phyloP scores from a whole-genome alignment of 37 sponge, comb jelly and placozoan genomes.

The Tethya wilhelma region DNA sequence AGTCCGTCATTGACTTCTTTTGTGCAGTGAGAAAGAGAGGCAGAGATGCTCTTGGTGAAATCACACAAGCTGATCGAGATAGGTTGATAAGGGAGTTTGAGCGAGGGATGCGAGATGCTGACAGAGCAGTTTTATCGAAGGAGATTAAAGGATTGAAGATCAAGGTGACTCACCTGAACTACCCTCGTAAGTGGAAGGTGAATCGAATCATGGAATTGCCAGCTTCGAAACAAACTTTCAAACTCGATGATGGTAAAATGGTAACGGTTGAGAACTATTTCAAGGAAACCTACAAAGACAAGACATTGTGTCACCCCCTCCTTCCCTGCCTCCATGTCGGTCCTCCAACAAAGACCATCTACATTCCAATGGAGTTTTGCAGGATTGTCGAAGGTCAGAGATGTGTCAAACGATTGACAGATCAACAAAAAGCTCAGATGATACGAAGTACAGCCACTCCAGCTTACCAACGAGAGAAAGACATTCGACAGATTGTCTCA shows the following conservation, averaged over 20 bases:
- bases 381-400: slow-evolving; percentile 71
- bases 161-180: slow-evolving; percentile 50
- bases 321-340: slow-evolving; percentile 73
- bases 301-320: slow-evolving; percentile 42
- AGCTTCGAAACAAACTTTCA: slow-evolving; percentile 14
- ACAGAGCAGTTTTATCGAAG: slow-evolving; percentile 35
- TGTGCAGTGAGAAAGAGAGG: slow-evolving; percentile 22
- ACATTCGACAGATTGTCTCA: slow-evolving; percentile 7
- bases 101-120: slow-evolving; percentile 14
- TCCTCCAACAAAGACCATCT: slow-evolving; percentile 35
- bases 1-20: slow-evolving; percentile 78
- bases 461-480: slow-evolving; percentile 38
- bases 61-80: not conserved
- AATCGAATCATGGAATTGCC: not conserved
- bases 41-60: slow-evolving; percentile 7
- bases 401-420: slow-evolving; percentile 62
- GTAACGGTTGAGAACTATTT: slow-evolving; percentile 65
- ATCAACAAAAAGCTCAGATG: slow-evolving; percentile 66
- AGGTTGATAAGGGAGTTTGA: not conserved
- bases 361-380: slow-evolving; percentile 75
- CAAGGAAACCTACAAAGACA: slow-evolving; percentile 39
- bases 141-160: slow-evolving; percentile 78
- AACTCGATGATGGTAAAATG: slow-evolving; percentile 10
- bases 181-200: slow-evolving; percentile 48
- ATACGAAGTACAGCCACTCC: slow-evolving; percentile 67